Evolutionary conservation across 2,888 invertebrate genomes (phyloP).

Genomic region (Eupithecia tripunctaria): DNA sequence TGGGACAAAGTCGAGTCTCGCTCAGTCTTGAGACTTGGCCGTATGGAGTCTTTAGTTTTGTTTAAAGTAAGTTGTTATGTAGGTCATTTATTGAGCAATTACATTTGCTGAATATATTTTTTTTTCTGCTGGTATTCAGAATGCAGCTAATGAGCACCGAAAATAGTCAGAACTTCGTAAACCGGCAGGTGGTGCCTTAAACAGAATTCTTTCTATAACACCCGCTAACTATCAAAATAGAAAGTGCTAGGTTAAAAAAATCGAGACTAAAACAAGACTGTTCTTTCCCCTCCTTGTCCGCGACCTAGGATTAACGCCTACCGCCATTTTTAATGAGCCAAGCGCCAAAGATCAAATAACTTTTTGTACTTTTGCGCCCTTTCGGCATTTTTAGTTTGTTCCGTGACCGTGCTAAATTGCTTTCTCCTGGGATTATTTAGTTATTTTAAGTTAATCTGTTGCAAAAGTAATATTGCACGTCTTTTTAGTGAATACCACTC

Average conservation of each 20-base stretch:
- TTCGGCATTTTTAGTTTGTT: conserved; percentile 50
- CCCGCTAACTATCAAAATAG: no score
- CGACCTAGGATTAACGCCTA: conserved; percentile 47
- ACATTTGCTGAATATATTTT: no score
- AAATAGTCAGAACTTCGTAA: background rate
- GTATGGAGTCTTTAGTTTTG: background rate
- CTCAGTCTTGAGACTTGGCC: background rate
- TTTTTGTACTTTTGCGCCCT: conserved; percentile 46
- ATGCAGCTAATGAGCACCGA: background rate
- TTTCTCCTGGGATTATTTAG: conserved; percentile 29
- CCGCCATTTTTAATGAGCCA: conserved; percentile 50
- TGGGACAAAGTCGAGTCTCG: conserved; percentile 22
- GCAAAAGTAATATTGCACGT: conserved; percentile 10
- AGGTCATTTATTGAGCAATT: no score
- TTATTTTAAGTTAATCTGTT: conserved; percentile 11
- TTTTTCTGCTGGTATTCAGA: background rate
- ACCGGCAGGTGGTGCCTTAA: no score
- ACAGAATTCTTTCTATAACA: no score
- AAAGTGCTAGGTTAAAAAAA: background rate
- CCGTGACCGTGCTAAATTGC: conserved; percentile 55
- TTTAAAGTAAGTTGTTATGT: background rate
- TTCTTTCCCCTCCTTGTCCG: conserved; percentile 27
- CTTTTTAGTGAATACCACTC: background rate
- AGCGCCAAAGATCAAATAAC: conserved; percentile 51
- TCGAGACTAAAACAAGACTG: background rate